phyloP scores from a whole-genome alignment of 2,113 vertebrate genomes.

The Urocolius indicus region DNA sequence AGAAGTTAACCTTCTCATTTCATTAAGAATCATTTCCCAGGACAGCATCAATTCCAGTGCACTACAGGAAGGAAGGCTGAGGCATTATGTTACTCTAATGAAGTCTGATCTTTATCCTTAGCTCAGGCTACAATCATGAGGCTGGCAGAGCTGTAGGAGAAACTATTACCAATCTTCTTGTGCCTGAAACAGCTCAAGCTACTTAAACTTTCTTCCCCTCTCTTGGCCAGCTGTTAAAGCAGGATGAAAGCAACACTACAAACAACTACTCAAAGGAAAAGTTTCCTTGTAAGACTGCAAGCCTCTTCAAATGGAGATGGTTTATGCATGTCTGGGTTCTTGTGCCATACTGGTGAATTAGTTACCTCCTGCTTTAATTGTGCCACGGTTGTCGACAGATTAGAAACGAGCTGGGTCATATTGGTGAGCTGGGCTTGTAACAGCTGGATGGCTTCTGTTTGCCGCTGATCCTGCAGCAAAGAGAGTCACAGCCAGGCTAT shows the following conservation, averaged over 20 bases:
- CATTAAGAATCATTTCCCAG: background rate
- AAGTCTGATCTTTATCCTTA: background rate
- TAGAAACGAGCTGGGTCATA: constrained; percentile 90
- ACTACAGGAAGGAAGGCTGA: background rate
- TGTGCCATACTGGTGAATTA: background rate
- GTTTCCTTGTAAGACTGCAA: background rate
- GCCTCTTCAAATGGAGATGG: background rate
- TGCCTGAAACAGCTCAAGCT: background rate
- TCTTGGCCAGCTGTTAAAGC: background rate
- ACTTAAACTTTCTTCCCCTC: background rate
- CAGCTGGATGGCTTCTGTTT: constrained; percentile 95
- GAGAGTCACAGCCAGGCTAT: background rate
- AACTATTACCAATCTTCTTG: background rate
- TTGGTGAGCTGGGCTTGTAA: constrained; percentile 93
- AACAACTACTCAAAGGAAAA: background rate
- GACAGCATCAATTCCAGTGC: background rate
- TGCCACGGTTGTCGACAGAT: constrained; percentile 85
- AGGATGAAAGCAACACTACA: background rate
- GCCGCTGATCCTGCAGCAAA: constrained; percentile 87
- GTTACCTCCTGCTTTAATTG: constrained; percentile 91
- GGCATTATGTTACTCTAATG: background rate
- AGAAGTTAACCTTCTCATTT: background rate
- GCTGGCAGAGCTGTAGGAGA: background rate
- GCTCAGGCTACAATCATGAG: background rate
- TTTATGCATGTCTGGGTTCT: background rate